Evolutionary conservation across 2,797 vertebrate species (phyloP), one percentile per base, ranked within the genome.

Genomic region (Darevskia mixta): DNA sequence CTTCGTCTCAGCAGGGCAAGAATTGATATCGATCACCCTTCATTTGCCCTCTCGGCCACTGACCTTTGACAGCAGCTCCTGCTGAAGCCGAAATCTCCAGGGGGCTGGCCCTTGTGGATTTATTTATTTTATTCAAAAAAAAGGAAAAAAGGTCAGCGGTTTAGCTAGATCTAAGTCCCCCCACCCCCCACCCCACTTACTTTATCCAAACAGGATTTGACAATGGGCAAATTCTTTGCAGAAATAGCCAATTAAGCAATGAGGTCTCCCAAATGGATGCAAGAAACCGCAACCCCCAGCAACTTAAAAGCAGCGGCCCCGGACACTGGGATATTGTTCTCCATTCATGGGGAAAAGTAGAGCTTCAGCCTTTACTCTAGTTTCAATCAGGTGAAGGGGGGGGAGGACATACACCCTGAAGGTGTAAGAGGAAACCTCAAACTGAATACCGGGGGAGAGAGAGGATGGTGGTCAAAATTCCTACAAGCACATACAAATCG

Each of bases 341-440:
- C 5, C 2, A 0, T 38, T 38, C 66, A 5, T 35, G 67, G 45
- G 45, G 72, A 45, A 89, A 86, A 86, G 71, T 15, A 75, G 71
- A 75, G 18, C 75, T 67, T 87, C 58, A 55, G 8, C 35, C 43
- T 80, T 87, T 80, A 35, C 85, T 86, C 85, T 10, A 43, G 82
- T 90, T 90, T 90, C 86, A 73, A 43, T 81, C 86, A 67, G 77
- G 41, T 69, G 77, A 0, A 0, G 67, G 20, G 45, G 10, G 32
- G 27, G 6, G 15, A 73, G 18, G 29, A 15, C 27, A 35, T 4
- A 87, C 17, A 49, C 38, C 15, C 8, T 71, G 20, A 32, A 80
- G 87, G 82, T 80, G 83, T 49, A 67, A 85, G 55, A 81, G 18
- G 58, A 85, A 80, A 89, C 64, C 20, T 15, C 27, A 18, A 27